Evolutionary conservation across 2,797 vertebrate genomes (phyloP).

Genomic region (Pseudomugil gertrudae): DNA sequence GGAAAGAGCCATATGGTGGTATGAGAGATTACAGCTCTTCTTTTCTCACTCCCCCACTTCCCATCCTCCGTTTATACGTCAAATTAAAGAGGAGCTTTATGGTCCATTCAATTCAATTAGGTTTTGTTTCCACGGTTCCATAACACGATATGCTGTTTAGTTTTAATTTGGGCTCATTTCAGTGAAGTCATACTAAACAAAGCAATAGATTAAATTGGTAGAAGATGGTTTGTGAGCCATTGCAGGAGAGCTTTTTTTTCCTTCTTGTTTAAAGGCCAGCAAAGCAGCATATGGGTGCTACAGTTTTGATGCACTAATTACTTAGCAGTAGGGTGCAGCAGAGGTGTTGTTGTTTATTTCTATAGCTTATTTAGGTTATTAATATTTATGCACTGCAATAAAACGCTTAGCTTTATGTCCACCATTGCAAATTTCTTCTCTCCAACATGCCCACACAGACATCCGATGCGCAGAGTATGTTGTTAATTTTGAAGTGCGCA

Average conservation of each 20-base stretch:
- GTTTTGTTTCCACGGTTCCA: conserved; percentile 32
- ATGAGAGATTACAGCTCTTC: conserved; percentile 20
- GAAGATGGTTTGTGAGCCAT: conserved; percentile 27
- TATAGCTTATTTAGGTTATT: conserved; percentile 40
- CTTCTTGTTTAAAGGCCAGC: conserved; percentile 39
- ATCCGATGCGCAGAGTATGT: conserved; percentile 35
- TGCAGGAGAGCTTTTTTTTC: conserved; percentile 41
- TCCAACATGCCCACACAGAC: not conserved
- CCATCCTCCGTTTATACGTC: conserved; percentile 29
- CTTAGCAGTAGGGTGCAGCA: conserved; percentile 48
- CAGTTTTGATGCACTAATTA: conserved; percentile 47
- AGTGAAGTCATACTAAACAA: conserved; percentile 22
- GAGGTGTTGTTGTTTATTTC: conserved; percentile 33
- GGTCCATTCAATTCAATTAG: conserved; percentile 52
- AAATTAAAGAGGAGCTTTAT: conserved; percentile 39
- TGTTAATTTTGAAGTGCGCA: conserved; percentile 48
- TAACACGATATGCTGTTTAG: conserved; percentile 18
- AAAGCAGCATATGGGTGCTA: conserved; percentile 32
- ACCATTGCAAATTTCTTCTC: conserved; percentile 6
- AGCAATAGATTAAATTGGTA: conserved; percentile 25
- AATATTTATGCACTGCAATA: conserved; percentile 39
- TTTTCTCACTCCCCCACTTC: conserved; percentile 30
- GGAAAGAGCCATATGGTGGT: conserved; percentile 4
- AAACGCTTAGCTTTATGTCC: conserved; percentile 20
- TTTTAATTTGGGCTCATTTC: conserved; percentile 27